phyloP scores from a whole-genome alignment of 2,888 invertebrate genomes.

The Cepaea hortensis region DNA sequence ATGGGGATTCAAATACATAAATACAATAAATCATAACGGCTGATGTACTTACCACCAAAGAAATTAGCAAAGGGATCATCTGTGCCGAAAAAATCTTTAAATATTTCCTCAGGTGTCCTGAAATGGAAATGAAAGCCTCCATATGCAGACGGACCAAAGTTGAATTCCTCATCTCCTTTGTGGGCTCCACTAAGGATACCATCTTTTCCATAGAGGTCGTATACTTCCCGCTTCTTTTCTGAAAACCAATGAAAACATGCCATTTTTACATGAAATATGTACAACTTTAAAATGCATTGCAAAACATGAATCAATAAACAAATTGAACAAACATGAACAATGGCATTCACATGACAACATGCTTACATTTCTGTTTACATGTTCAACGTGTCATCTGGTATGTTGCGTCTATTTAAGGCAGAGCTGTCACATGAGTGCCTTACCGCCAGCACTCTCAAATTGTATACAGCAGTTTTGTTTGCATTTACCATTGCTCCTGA shows the following conservation, averaged over 20 bases:
- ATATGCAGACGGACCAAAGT: constrained; percentile 52
- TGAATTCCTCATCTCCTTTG: constrained; percentile 83
- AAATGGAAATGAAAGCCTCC: constrained; percentile 84
- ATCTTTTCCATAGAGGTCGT: constrained; percentile 96
- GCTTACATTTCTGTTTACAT: too few relatives aligned
- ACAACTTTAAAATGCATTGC: background rate
- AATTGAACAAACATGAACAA: background rate
- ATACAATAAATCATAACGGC: too few relatives aligned
- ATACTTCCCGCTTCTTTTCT: constrained; percentile 95
- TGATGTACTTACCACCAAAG: constrained; percentile 62
- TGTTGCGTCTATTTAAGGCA: too few relatives aligned
- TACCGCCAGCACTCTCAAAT: too few relatives aligned
- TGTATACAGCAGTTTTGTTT: too few relatives aligned
- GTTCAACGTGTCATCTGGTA: too few relatives aligned
- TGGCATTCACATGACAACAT: too few relatives aligned
- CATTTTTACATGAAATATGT: background rate
- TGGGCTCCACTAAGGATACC: constrained; percentile 83
- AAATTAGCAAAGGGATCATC: constrained; percentile 87
- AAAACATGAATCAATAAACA: background rate
- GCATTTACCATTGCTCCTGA: too few relatives aligned
- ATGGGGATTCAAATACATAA: too few relatives aligned
- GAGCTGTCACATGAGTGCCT: too few relatives aligned
- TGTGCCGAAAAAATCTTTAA: constrained; percentile 96
- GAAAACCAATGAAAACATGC: constrained; percentile 65
- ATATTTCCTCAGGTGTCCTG: constrained; percentile 98